A percentile compares a stretch with the other conserved stretches of the same genome.
Evolutionary conservation across 2,888 invertebrate species (phyloP).

Genomic region (Ferrisia virgata): DNA sequence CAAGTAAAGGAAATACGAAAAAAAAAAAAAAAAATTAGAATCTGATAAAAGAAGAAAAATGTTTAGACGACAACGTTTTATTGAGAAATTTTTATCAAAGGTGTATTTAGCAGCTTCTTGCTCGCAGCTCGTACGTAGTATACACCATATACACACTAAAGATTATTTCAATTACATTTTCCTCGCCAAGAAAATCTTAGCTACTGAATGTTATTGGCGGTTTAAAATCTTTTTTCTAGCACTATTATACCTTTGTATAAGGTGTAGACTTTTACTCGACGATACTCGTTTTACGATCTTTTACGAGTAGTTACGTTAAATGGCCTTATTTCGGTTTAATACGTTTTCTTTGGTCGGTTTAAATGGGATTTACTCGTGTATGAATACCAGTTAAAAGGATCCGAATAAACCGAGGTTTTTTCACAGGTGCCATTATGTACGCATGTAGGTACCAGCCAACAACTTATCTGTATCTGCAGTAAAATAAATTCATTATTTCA

Average conservation of each 20-base stretch:
- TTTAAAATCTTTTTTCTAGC: neutral
- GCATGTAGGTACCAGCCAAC: no score
- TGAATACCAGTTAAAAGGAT: neutral
- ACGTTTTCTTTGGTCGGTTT: neutral
- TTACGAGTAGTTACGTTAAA: neutral
- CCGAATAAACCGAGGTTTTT: neutral
- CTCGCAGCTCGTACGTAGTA: no score
- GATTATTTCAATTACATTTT: neutral
- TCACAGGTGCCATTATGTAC: no score
- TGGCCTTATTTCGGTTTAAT: constrained; percentile 1
- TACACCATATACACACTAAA: no score
- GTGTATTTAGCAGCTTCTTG: neutral
- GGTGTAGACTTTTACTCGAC: neutral
- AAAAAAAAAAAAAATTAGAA: neutral
- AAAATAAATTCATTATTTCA: neutral
- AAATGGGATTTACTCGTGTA: neutral
- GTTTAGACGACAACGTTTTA: neutral
- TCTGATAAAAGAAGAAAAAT: neutral
- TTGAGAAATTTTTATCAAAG: neutral
- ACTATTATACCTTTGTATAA: neutral
- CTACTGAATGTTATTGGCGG: neutral
- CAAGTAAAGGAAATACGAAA: neutral
- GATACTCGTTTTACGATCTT: neutral
- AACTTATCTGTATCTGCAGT: no score
- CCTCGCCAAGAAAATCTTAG: neutral